phyloP scores from a whole-genome alignment of 92 coral and sea anemone species.

The Ricordea florida region DNA sequence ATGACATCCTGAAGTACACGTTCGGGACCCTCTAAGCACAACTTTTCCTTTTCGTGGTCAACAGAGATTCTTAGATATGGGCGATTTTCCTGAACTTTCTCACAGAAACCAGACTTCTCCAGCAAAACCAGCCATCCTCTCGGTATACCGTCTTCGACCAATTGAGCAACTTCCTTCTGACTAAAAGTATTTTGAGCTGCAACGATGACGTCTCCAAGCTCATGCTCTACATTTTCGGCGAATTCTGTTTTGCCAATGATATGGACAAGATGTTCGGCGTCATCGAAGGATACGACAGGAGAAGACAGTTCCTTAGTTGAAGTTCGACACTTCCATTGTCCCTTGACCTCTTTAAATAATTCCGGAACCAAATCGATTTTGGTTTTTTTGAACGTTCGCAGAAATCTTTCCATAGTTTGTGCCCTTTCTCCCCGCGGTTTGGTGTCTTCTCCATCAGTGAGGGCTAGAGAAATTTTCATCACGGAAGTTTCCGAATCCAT shows the following conservation, averaged over 20 bases:
- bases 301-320: background rate
- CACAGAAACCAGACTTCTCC: background rate
- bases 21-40: constrained; percentile 25
- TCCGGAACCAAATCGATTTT: background rate
- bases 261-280: background rate
- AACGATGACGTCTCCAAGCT: background rate
- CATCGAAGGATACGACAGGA: background rate
- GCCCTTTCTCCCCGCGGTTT: background rate
- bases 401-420: background rate
- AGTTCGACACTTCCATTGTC: no score
- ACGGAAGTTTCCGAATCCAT: background rate
- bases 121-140: background rate
- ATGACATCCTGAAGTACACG: background rate
- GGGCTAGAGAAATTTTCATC: background rate
- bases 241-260: constrained; percentile 12
- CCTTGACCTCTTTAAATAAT: background rate
- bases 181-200: background rate
- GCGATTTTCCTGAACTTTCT: background rate
- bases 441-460: background rate
- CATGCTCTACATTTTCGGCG: background rate
- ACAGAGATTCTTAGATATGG: constrained; percentile 9
- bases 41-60: background rate
- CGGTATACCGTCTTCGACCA: background rate
- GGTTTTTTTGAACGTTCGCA: background rate
- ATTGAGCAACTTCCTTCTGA: background rate